A percentile compares a stretch with the other conserved stretches of the same genome.
Conservation (phyloP, 2,797 vertebrate genomes). For the Channallabes apus region DNA sequence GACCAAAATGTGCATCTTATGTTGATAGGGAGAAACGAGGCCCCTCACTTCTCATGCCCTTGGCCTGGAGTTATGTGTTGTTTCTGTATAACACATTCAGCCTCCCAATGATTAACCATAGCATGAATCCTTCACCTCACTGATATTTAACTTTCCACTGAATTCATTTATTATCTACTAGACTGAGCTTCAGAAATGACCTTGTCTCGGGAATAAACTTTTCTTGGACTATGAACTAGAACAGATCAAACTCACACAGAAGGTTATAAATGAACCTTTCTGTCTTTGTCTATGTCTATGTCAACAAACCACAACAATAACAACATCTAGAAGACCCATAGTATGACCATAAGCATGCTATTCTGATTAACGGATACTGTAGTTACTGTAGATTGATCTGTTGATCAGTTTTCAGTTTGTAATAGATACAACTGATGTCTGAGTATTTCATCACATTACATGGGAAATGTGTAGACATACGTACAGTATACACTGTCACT, state of each 20-base stretch:
- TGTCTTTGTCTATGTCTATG: too few species aligned
- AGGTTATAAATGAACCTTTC: not conserved
- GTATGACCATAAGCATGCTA: too few species aligned
- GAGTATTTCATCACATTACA: too few species aligned
- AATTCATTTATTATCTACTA: constrained; percentile 46
- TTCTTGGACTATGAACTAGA: not conserved
- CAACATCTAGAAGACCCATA: too few species aligned
- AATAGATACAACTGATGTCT: too few species aligned
- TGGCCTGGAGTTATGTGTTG: not conserved
- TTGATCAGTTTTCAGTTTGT: too few species aligned
- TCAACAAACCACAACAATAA: too few species aligned
- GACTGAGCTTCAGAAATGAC: constrained; percentile 14
- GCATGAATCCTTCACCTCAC: constrained; percentile 23
- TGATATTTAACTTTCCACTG: constrained; percentile 35
- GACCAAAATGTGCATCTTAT: not conserved
- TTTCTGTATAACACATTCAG: constrained; percentile 2
- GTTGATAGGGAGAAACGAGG: not conserved
- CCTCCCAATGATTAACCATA: constrained; percentile 40
- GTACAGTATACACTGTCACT: too few species aligned
- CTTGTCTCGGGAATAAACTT: not conserved
- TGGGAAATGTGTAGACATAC: too few species aligned
- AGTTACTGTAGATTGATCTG: too few species aligned
- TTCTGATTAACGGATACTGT: too few species aligned
- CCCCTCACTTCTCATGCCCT: not conserved
- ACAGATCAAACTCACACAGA: not conserved